Evolutionary conservation across 1,140 invertebrate species (phyloP), one percentile per base, ranked within the genome.

Genomic region (Cataglyphis hispanica): DNA sequence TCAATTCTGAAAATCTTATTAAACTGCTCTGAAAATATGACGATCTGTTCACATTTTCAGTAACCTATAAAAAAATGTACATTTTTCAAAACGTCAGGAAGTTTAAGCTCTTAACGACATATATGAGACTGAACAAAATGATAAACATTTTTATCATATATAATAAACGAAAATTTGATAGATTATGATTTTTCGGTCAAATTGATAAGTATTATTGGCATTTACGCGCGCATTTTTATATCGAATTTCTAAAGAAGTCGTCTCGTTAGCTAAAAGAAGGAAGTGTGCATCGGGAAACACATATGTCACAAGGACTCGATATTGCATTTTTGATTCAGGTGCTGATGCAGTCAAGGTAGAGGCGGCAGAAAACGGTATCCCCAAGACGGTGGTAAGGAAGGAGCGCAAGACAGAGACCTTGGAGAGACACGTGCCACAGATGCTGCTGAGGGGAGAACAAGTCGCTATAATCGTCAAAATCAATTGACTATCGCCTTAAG

Each of bases 391-490:
- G 4, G 94, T 96, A 19, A 96, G 95, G 43, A 95, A 96, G 60
- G 96, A 96, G 27, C 95, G 96, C 69, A 97, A 97, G 66, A 93
- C 95, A 56, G 97, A 97, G 91, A 96, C 97, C 91, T 97, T 97
- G 92, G 95, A 96, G 37, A 95, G 98, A 72, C 96, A 97, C 93
- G 94, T 98, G n/a, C 96, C 97, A 56, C 97, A 98, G 93, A 88
- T 98, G 86, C 93, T 99, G 91, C 94, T 99, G 64, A 96, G 98
- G 83, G 98, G 98, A 27, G 98, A 99, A 93, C 98, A 98, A 93
- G 96, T 99, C 37, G 98, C 96, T 25, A 92, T 97, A 58, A 95
- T 97, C 85, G 90, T 94, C 86, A 95, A 94, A 93, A 93, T 95
- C 81, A 87, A 90, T 90, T 90, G 81, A 86, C 22, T 61, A 86